Conservation (phyloP, 2,113 vertebrate species). For the Percina caprodes region DNA sequence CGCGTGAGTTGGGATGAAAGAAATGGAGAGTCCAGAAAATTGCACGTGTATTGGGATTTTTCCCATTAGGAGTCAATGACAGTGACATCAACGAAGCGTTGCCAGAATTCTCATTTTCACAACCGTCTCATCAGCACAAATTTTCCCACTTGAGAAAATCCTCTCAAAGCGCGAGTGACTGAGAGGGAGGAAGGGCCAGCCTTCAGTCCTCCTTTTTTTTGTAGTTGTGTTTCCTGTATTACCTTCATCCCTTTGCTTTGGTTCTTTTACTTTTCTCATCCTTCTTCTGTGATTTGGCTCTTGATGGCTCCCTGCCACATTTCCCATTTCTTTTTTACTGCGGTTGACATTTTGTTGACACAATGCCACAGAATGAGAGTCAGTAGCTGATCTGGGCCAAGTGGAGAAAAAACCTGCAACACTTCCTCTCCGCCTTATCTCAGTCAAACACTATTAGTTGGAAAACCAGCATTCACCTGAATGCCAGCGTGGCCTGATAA, state of each 20-base stretch:
- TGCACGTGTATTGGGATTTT: constrained; percentile 22
- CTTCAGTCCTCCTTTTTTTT: background rate
- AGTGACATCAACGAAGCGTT: constrained; percentile 31
- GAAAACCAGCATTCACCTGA: constrained; percentile 43
- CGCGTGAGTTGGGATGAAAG: constrained; percentile 7
- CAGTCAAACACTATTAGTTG: constrained; percentile 40
- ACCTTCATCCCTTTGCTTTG: background rate
- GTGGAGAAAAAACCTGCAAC: constrained; percentile 33
- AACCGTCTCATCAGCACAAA: constrained; percentile 66
- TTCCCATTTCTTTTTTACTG: constrained; percentile 24
- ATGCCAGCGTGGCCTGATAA: constrained; percentile 40
- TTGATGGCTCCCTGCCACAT: constrained; percentile 28
- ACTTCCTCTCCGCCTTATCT: constrained; percentile 60
- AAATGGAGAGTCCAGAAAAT: constrained; percentile 47
- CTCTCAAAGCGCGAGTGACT: constrained; percentile 11
- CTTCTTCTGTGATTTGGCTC: constrained; percentile 33
- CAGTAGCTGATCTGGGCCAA: constrained; percentile 31
- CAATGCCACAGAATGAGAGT: constrained; percentile 29
- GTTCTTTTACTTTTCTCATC: background rate
- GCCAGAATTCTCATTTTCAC: constrained; percentile 51
- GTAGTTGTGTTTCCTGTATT: background rate
- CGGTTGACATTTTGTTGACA: constrained; percentile 60
- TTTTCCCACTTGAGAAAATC: constrained; percentile 59
- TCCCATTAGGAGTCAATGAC: constrained; percentile 56
- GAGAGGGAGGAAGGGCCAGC: background rate